Evolutionary conservation across 2,113 vertebrate genomes (phyloP).

Genomic region (Ophthalmolycus amberensis): DNA sequence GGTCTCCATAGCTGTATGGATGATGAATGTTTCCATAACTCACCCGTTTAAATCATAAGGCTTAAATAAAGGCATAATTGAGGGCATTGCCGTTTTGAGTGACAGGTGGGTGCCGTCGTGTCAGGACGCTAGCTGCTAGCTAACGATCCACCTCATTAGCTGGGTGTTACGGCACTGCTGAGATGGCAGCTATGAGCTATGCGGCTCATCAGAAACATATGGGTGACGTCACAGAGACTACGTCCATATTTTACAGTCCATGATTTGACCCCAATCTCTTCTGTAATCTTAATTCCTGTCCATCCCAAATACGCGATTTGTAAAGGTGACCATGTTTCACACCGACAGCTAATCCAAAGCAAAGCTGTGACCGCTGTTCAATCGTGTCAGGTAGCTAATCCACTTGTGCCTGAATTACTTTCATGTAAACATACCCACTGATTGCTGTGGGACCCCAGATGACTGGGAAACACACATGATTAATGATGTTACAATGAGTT

Average conservation of each 20-base stretch:
- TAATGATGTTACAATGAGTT: constrained; percentile 4
- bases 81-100: neutral
- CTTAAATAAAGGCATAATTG: neutral
- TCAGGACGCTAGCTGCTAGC: neutral
- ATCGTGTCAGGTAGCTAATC: constrained; percentile 9
- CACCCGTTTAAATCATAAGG: neutral
- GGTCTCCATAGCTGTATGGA: too few species aligned
- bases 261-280: neutral
- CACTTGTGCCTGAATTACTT: neutral
- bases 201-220: neutral
- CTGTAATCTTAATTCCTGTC: neutral
- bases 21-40: neutral
- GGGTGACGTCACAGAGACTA: neutral
- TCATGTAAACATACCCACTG: constrained; percentile 40
- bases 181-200: neutral
- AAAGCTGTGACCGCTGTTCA: neutral
- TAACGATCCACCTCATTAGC: too few species aligned
- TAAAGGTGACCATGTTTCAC: neutral
- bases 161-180: too few species aligned
- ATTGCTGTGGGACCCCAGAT: constrained; percentile 23
- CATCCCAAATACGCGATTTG: neutral
- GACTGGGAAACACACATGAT: constrained; percentile 31
- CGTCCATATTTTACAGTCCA: neutral
- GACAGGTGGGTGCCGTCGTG: too few species aligned
- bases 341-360: neutral